Evolutionary conservation across 2,113 vertebrate genomes (phyloP), one percentile per base, ranked within the genome.

Genomic region (Oxyruncus cristatus): DNA sequence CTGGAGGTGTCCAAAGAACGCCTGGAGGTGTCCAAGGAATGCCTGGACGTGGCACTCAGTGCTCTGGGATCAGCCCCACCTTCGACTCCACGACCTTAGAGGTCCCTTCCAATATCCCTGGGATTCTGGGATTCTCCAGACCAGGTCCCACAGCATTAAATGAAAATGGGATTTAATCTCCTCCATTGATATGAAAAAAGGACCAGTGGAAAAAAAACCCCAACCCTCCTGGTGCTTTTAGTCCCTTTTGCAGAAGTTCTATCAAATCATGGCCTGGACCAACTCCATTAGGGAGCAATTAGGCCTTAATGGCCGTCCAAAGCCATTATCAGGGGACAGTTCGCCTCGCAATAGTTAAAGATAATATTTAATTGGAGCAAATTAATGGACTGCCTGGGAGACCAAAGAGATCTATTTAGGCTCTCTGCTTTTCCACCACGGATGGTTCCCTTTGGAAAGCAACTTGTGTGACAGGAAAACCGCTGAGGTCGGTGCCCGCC

Each of bases 301-400:
- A 99, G 96, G 97, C 98, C 98, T 98, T 99, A 99, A 99, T 99
- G 98, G 98, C 98, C 98, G 98, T 98, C 98, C 98, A 98, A 99
- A 99, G 98, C 98, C 98, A 99, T 99, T 99, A 99, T 98, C 98
- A 95, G 98, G 98, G 98, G 99, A 98, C 98, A 98, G 98, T 98
- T 99, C 99, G 99, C 99, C 99, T 99, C 98, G 98, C 98, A 99
- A 99, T 99, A 99, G 99, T 99, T 99, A 98, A 99, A 98, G 98
- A 99, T 99, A 98, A 98, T 98, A 98, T 99, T 99, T 99, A 98
- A 99, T 99, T 99, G 98, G 98, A 97, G 97, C 98, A 98, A 98
- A 98, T 98, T 98, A 99, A 99, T 98, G 98, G 98, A 97, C 98
- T 97, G 97, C 97, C 96, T 97, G 97, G 85, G 97, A 98, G 98